Evolutionary conservation across 2,888 invertebrate genomes (phyloP).

Genomic region (Syritta pipiens): DNA sequence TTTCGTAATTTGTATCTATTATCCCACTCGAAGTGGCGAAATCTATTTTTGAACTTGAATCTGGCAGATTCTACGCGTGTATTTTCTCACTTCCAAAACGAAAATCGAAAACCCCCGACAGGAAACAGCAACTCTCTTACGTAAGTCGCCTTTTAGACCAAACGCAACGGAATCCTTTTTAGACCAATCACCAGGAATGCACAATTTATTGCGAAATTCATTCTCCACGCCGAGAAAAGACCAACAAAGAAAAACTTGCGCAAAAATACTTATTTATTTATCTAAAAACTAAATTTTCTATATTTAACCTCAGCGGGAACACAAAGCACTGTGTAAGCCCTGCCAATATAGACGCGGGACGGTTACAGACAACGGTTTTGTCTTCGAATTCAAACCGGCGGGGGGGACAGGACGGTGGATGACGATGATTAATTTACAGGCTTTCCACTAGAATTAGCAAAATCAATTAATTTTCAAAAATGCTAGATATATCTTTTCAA

Average conservation of each 20-base stretch:
- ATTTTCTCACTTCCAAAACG: constrained; percentile 25
- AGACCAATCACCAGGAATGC: constrained; percentile 35
- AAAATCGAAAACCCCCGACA: constrained; percentile 1
- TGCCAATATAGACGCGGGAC: constrained; percentile 36
- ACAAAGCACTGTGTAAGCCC: constrained; percentile 42
- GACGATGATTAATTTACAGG: constrained; percentile 48
- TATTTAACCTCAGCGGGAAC: constrained; percentile 47
- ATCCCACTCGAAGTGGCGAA: constrained; percentile 43
- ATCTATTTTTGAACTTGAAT: constrained; percentile 48
- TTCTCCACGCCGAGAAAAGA: constrained; percentile 24
- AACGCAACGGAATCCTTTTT: constrained; percentile 23
- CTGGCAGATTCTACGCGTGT: constrained; percentile 15
- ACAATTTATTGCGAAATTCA: constrained; percentile 37
- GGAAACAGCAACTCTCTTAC: constrained; percentile 12
- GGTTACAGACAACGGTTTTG: constrained; percentile 6
- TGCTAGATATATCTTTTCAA: constrained; percentile 13
- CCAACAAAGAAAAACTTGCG: constrained; percentile 25
- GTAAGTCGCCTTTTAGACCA: constrained; percentile 35
- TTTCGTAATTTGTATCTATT: constrained; percentile 37
- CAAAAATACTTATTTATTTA: constrained; percentile 37
- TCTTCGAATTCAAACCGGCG: not conserved
- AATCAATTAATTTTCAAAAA: constrained; percentile 21
- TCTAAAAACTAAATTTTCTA: constrained; percentile 51
- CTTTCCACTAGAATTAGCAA: constrained; percentile 36
- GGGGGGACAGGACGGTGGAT: not conserved